Conservation (phyloP, 2,797 vertebrate species). For the Xiphophorus birchmanni region DNA sequence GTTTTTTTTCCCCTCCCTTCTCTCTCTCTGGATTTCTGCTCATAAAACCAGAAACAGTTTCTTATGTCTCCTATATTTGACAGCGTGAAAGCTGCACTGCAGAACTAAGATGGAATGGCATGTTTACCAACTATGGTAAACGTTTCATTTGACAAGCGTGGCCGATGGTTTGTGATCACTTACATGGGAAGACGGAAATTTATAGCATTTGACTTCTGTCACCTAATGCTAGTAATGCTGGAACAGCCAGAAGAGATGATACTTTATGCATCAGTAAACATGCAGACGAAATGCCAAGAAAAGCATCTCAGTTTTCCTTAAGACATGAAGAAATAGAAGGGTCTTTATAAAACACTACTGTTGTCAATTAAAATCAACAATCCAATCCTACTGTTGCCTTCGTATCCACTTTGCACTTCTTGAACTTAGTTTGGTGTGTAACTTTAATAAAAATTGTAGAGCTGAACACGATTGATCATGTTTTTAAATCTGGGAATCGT, state of each 20-base stretch:
- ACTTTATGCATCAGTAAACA: slow-evolving; percentile 22
- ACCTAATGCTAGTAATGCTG: slow-evolving; percentile 52
- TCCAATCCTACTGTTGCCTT: background rate
- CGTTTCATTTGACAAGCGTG: slow-evolving; percentile 63
- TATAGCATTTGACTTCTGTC: slow-evolving; percentile 59
- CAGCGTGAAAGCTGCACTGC: slow-evolving; percentile 48
- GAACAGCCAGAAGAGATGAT: slow-evolving; percentile 35
- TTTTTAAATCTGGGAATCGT: background rate
- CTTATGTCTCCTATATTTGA: slow-evolving; percentile 38
- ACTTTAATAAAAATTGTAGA: background rate
- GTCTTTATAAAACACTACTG: slow-evolving; percentile 14
- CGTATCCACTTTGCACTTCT: background rate
- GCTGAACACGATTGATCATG: background rate
- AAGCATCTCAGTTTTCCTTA: slow-evolving; percentile 21
- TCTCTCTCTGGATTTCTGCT: slow-evolving; percentile 19
- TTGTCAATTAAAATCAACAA: slow-evolving; percentile 25
- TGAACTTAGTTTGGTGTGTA: background rate
- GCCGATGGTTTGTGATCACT: slow-evolving; percentile 64
- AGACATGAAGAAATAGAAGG: slow-evolving; percentile 14
- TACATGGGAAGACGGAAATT: slow-evolving; percentile 58
- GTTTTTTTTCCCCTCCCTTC: background rate
- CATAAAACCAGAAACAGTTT: slow-evolving; percentile 40
- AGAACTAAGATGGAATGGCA: slow-evolving; percentile 56
- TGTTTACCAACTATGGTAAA: slow-evolving; percentile 66
- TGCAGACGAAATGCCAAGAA: slow-evolving; percentile 20